Evolutionary conservation across 2,888 invertebrate genomes (phyloP).

Genomic region (Cyclophora punctaria): DNA sequence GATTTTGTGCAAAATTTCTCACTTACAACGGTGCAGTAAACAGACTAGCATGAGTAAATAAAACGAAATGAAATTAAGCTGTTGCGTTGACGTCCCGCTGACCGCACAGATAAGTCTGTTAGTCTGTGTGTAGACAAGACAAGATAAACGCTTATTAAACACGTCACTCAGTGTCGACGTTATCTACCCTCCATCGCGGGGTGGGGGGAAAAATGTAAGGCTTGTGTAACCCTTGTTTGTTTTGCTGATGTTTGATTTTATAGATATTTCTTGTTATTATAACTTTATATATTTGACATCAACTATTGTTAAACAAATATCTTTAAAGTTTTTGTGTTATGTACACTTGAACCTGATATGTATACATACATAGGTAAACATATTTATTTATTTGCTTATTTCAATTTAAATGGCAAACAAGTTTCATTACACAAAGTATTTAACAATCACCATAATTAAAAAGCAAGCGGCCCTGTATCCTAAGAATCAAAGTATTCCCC

Average conservation of each 20-base stretch:
- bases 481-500: slow-evolving; percentile 35
- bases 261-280: slow-evolving; percentile 10
- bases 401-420: too few species aligned
- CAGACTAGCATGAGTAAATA: too few species aligned
- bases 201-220: slow-evolving; percentile 42
- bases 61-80: neutral
- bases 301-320: too few species aligned
- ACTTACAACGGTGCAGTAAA: too few species aligned
- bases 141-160: slow-evolving; percentile 70
- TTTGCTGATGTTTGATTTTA: slow-evolving; percentile 1
- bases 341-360: too few species aligned
- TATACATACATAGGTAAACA: too few species aligned
- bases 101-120: slow-evolving; percentile 20
- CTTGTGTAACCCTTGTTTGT: slow-evolving; percentile 15
- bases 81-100: neutral
- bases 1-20: too few species aligned
- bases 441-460: slow-evolving; percentile 16
- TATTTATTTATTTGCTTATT: too few species aligned
- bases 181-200: slow-evolving; percentile 64
- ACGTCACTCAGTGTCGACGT: slow-evolving; percentile 58
- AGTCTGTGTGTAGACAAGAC: slow-evolving; percentile 30
- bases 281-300: neutral
- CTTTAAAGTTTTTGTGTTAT: too few species aligned
- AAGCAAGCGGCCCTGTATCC: slow-evolving; percentile 12
- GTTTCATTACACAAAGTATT: too few species aligned